phyloP scores from a whole-genome alignment of 2,113 vertebrate genomes.

The Tyrannus savana region DNA sequence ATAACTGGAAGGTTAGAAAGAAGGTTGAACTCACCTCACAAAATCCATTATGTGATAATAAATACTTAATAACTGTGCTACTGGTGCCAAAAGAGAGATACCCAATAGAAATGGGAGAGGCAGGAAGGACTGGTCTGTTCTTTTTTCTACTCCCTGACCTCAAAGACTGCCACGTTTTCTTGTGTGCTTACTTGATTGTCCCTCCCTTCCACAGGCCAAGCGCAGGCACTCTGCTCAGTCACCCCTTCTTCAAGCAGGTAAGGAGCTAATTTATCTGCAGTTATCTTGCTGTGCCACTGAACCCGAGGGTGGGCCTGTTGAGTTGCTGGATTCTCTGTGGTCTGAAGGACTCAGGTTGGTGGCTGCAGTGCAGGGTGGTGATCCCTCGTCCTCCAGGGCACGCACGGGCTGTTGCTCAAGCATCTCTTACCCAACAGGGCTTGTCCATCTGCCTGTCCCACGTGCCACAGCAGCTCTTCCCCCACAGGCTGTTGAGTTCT shows the following conservation, averaged over 20 bases:
- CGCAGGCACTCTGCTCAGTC: slow-evolving; percentile 85
- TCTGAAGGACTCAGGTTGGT: not conserved
- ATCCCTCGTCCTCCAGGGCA: not conserved
- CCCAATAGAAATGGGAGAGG: not conserved
- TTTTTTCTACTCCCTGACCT: not conserved
- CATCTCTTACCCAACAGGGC: not conserved
- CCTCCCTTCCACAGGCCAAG: slow-evolving; percentile 81
- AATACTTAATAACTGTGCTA: not conserved
- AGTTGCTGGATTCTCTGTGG: not conserved
- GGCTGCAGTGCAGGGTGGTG: too few species aligned
- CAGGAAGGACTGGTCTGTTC: not conserved
- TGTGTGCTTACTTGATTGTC: not conserved
- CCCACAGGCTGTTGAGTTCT: not conserved
- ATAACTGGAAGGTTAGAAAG: not conserved
- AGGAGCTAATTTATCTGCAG: not conserved
- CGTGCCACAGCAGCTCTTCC: not conserved
- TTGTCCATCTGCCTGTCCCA: not conserved
- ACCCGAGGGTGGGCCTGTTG: not conserved
- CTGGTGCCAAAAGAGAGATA: not conserved
- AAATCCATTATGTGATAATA: rapidly evolving
- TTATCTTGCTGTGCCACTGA: not conserved
- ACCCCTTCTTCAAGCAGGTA: slow-evolving; percentile 99
- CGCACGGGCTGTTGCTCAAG: not conserved
- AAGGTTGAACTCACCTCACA: not conserved
- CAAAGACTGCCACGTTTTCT: not conserved